Conservation (phyloP, 2,888 invertebrate species). For the Abscondita cerata region DNA sequence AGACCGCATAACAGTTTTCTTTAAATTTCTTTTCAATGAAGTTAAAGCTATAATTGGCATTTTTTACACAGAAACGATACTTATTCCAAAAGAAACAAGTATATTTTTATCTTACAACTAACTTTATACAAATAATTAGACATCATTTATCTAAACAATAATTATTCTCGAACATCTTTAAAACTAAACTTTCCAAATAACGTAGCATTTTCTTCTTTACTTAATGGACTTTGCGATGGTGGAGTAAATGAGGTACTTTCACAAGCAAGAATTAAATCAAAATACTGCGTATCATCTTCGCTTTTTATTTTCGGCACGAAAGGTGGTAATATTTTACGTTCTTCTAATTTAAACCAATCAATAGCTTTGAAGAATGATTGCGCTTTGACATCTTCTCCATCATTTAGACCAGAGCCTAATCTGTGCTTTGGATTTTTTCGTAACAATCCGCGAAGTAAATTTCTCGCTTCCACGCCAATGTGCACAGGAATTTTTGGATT, state of each 20-base stretch:
- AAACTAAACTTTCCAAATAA: not conserved
- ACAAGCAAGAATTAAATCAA: not conserved
- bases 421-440: constrained; percentile 3
- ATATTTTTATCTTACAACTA: not conserved
- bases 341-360: constrained; percentile 4
- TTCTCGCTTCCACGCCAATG: not conserved
- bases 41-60: no score
- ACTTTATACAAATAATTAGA: not conserved
- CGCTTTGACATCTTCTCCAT: not conserved
- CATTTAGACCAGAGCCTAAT: not conserved
- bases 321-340: not conserved
- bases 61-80: no score
- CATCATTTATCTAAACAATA: not conserved
- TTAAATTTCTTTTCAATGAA: no score
- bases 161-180: not conserved
- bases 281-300: not conserved
- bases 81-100: no score
- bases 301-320: not conserved
- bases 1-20: no score
- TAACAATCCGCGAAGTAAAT: not conserved
- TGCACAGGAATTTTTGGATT: not conserved
- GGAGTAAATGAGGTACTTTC: not conserved
- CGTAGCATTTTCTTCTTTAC: not conserved
- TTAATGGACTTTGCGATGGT: not conserved
- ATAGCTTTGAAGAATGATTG: constrained; percentile 2